phyloP scores from a whole-genome alignment of 2,113 vertebrate species.

The Globicephala melas region DNA sequence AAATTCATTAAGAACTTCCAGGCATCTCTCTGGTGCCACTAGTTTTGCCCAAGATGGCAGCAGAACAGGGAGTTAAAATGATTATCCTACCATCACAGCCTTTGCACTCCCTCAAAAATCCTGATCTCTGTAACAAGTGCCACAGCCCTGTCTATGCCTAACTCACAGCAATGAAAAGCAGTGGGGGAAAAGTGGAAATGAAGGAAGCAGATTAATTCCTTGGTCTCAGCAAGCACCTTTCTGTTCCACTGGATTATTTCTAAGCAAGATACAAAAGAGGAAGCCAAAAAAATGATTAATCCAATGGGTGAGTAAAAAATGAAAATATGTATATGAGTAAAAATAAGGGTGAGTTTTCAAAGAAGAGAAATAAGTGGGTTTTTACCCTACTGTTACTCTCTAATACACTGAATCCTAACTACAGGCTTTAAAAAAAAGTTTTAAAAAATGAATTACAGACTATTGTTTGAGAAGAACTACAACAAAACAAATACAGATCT shows the following conservation, averaged over 20 bases:
- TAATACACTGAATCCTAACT: not conserved
- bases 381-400: not conserved
- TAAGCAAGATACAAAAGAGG: not conserved
- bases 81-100: not conserved
- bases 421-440: not conserved
- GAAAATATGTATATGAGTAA: not conserved
- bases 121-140: not conserved
- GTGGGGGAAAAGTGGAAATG: not conserved
- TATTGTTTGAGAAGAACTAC: not conserved
- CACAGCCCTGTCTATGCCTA: not conserved
- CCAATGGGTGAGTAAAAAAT: not conserved
- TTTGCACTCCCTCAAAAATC: not conserved
- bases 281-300: not conserved
- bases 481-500: not conserved
- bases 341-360: not conserved
- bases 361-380: not conserved
- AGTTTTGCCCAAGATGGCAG: not conserved
- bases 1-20: not conserved
- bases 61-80: not conserved
- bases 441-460: slow-evolving; percentile 4
- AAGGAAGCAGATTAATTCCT: not conserved
- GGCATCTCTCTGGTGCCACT: not conserved
- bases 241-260: not conserved
- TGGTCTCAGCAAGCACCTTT: not conserved
- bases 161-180: not conserved